Evolutionary conservation across 2,797 vertebrate genomes (phyloP).

Genomic region (Bovichtus variegatus): DNA sequence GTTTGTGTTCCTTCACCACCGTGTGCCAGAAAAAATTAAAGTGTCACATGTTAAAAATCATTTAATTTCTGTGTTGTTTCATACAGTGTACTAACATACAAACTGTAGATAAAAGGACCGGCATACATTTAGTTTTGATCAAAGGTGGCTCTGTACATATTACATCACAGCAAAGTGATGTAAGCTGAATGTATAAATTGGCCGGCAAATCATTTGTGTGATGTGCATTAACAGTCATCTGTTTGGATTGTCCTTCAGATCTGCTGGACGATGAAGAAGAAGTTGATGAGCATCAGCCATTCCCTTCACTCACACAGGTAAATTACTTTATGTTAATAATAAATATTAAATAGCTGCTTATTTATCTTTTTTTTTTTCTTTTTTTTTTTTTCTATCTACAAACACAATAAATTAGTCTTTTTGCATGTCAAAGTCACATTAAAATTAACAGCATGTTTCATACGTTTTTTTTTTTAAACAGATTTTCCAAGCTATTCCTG

Average conservation of each 20-base stretch:
- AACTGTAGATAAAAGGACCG: not conserved
- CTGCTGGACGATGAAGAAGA: constrained; percentile 90
- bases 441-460: not conserved
- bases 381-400: not conserved
- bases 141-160: not conserved
- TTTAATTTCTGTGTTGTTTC: not conserved
- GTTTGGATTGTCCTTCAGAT: constrained; percentile 77
- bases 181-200: not conserved
- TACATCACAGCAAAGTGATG: not conserved
- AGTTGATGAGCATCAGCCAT: constrained; percentile 94
- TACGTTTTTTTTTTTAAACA: constrained; percentile 60
- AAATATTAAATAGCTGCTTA: not conserved
- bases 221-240: not conserved
- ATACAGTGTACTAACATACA: too few species aligned
- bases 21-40: not conserved
- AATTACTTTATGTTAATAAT: not conserved
- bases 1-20: not conserved
- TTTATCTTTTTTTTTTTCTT: not conserved
- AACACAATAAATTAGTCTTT: too few species aligned
- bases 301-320: constrained; percentile 95
- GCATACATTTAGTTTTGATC: not conserved
- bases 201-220: not conserved
- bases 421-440: not conserved
- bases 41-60: not conserved
- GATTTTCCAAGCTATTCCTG: constrained; percentile 94